A percentile compares a stretch with the other conserved stretches of the same genome.
These are phyloP conservation scores for Burhinus bistriatus DNA, from an alignment of 2,113 vertebrate species.

Conservation along the genomic window DNA sequence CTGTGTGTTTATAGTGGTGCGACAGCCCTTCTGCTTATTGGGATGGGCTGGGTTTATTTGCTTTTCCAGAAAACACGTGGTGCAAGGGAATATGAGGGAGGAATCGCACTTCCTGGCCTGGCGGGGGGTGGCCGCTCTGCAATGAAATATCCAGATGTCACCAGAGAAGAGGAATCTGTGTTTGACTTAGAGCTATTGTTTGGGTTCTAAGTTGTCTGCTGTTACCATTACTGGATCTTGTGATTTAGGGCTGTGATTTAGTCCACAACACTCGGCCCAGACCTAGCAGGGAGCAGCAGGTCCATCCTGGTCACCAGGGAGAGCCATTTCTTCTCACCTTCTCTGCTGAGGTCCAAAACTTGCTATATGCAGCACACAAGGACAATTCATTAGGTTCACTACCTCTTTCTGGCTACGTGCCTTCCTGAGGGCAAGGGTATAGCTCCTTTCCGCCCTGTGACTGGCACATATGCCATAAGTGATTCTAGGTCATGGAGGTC, in stretches of 20 bases:
- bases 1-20: background rate
- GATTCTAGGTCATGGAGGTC: background rate
- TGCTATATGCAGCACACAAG: background rate
- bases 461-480: background rate
- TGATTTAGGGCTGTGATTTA: background rate
- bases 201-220: background rate
- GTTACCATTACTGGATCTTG: background rate
- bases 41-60: background rate
- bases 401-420: background rate
- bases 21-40: background rate
- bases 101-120: background rate
- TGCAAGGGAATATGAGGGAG: background rate
- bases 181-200: background rate
- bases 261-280: background rate
- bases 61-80: background rate
- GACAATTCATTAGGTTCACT: background rate
- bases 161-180: background rate
- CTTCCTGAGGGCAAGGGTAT: background rate
- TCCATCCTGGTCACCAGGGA: background rate
- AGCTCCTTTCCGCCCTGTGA: background rate
- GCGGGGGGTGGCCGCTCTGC: background rate
- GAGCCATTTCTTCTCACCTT: background rate
- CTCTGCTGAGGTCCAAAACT: background rate
- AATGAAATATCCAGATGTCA: background rate
- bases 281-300: background rate